Evolutionary conservation across 2,113 vertebrate species (phyloP).

Genomic region (Poeciliopsis occidentalis): DNA sequence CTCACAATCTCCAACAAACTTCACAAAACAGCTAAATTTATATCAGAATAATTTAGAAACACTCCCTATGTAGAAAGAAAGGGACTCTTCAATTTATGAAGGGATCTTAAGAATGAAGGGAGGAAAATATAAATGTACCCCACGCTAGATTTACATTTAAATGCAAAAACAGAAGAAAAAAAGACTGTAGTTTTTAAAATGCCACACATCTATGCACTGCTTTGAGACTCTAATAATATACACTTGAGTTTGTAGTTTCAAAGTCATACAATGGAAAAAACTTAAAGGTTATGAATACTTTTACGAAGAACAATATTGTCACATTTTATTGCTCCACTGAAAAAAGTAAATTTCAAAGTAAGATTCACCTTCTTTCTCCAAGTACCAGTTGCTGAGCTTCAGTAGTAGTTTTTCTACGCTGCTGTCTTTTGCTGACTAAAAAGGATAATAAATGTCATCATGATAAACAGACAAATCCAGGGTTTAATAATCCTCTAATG

Average conservation of each 20-base stretch:
- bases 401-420: constrained; percentile 94
- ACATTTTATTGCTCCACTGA: neutral
- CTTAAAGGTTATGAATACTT: neutral
- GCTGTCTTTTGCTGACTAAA: constrained; percentile 90
- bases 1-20: neutral
- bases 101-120: no score
- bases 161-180: no score
- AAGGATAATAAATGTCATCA: neutral
- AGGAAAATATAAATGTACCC: no score
- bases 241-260: neutral
- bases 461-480: neutral
- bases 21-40: neutral
- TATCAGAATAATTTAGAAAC: no score
- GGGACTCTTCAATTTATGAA: neutral
- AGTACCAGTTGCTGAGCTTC: constrained; percentile 93
- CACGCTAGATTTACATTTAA: no score
- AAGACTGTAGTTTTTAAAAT: no score
- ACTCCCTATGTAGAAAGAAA: neutral
- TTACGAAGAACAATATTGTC: neutral
- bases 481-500: neutral
- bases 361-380: constrained; percentile 93
- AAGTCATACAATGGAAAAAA: neutral
- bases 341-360: no score
- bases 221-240: neutral
- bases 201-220: neutral